These are phyloP conservation scores for Hydrocynus forskahlii DNA, from an alignment of 2,797 vertebrate species.

Conservation along the genomic window DNA sequence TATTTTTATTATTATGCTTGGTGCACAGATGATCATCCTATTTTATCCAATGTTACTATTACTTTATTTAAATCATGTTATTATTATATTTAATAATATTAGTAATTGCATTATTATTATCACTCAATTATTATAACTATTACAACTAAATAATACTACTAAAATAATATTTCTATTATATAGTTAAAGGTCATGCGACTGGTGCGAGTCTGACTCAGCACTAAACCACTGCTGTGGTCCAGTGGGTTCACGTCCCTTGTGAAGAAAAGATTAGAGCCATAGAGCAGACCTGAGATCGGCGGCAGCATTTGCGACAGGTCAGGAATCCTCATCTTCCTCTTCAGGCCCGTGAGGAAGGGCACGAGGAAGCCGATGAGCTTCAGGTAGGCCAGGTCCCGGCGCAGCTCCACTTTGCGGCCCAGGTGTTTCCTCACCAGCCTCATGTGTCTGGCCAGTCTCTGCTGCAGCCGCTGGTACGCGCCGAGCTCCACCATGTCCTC, in stretches of 20 bases:
- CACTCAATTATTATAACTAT: too few relatives aligned
- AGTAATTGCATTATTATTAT: too few relatives aligned
- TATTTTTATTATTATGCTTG: too few relatives aligned
- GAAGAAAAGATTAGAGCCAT: not conserved
- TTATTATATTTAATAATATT: too few relatives aligned
- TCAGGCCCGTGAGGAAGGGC: constrained; percentile 73
- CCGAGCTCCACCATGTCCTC: constrained; percentile 71
- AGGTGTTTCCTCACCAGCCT: constrained; percentile 72
- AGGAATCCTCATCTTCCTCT: constrained; percentile 77
- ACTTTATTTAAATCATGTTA: too few relatives aligned
- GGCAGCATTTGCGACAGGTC: constrained; percentile 71
- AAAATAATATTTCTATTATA: too few relatives aligned
- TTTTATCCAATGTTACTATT: too few relatives aligned
- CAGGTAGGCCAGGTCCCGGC: constrained; percentile 70
- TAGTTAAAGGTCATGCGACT: too few relatives aligned
- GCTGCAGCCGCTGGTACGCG: constrained; percentile 73
- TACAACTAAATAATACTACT: too few relatives aligned
- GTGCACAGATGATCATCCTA: too few relatives aligned
- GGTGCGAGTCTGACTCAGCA: fast-evolving
- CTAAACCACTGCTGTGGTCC: too few relatives aligned
- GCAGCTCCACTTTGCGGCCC: constrained; percentile 69
- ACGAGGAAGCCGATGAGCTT: constrained; percentile 74
- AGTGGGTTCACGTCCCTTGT: too few relatives aligned
- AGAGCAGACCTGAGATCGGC: constrained; percentile 68
- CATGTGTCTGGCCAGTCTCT: constrained; percentile 72